phyloP scores from a whole-genome alignment of 2,888 invertebrate species.

The Drosophila mulleri region DNA sequence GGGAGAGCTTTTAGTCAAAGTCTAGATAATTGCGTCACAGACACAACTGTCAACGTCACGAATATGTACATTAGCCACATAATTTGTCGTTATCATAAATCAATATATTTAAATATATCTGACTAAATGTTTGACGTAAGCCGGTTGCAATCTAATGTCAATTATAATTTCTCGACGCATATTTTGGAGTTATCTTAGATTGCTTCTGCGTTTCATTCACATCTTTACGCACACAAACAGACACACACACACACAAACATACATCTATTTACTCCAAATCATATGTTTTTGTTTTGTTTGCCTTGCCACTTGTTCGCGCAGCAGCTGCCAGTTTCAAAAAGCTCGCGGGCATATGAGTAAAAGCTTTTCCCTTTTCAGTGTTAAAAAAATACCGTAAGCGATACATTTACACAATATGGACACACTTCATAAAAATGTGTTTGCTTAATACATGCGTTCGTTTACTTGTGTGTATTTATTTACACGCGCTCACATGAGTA shows the following conservation, averaged over 20 bases:
- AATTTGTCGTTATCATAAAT: conserved; percentile 13
- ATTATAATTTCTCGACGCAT: conserved; percentile 15
- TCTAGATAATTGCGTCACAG: conserved; percentile 21
- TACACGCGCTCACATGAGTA: neutral
- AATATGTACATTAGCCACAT: neutral
- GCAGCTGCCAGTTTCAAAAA: conserved; percentile 45
- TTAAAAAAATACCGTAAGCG: conserved; percentile 40
- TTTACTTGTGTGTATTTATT: conserved; percentile 1
- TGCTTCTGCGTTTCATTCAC: conserved; percentile 19
- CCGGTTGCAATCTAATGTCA: conserved; percentile 9
- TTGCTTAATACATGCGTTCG: neutral
- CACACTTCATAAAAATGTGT: conserved; percentile 6
- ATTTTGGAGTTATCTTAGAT: conserved; percentile 9
- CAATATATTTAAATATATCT: conserved; percentile 10
- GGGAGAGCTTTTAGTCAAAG: conserved; percentile 22
- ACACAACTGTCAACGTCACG: conserved; percentile 23
- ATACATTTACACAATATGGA: neutral
- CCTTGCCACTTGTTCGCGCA: conserved; percentile 65
- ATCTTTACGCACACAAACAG: conserved; percentile 1
- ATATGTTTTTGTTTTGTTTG: conserved; percentile 74
- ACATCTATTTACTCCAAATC: conserved; percentile 21
- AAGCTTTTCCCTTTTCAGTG: conserved; percentile 18
- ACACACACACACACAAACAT: conserved; percentile 6
- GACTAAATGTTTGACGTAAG: conserved; percentile 3
- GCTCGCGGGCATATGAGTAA: conserved; percentile 4